A percentile compares a stretch with the other conserved stretches of the same genome.
phyloP scores from a whole-genome alignment of 2,797 vertebrate genomes.

The Podarcis lilfordi region DNA sequence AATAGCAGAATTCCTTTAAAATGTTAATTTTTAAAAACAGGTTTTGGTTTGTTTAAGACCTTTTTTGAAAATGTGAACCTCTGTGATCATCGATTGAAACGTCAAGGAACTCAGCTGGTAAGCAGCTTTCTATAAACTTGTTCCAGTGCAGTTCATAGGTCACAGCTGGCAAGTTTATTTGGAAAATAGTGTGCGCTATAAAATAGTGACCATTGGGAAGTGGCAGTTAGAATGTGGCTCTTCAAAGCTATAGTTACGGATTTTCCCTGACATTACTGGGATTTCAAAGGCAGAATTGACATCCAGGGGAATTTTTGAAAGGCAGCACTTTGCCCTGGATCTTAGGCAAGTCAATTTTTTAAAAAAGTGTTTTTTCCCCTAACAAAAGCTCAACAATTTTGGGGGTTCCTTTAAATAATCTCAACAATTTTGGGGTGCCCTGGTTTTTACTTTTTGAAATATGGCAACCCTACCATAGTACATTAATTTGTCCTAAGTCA shows the following conservation, averaged over 20 bases:
- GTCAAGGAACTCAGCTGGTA: conserved; percentile 97
- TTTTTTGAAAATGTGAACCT: conserved; percentile 99
- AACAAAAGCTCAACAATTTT: too few relatives aligned
- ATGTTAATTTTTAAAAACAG: conserved; percentile 74
- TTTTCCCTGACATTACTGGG: too few relatives aligned
- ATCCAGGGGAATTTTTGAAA: too few relatives aligned
- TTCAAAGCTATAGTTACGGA: too few relatives aligned
- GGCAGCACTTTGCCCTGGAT: too few relatives aligned
- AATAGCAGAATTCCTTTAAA: conserved; percentile 15
- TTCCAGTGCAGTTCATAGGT: background rate
- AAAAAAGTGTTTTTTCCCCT: too few relatives aligned
- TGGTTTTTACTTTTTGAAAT: too few relatives aligned
- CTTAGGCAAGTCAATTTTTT: too few relatives aligned
- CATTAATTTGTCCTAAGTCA: background rate
- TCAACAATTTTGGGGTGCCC: too few relatives aligned
- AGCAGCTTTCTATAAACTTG: conserved; percentile 44
- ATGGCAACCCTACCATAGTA: background rate
- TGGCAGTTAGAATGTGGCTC: background rate
- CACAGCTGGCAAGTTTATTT: background rate
- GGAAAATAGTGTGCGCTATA: background rate
- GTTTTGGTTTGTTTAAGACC: conserved; percentile 98
- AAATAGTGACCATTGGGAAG: too few relatives aligned
- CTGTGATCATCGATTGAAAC: conserved; percentile 97
- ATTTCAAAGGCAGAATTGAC: too few relatives aligned
- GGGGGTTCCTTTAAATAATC: too few relatives aligned